Evolutionary conservation across 2,888 invertebrate genomes (phyloP).

Genomic region (Cylindroiulus punctatus): DNA sequence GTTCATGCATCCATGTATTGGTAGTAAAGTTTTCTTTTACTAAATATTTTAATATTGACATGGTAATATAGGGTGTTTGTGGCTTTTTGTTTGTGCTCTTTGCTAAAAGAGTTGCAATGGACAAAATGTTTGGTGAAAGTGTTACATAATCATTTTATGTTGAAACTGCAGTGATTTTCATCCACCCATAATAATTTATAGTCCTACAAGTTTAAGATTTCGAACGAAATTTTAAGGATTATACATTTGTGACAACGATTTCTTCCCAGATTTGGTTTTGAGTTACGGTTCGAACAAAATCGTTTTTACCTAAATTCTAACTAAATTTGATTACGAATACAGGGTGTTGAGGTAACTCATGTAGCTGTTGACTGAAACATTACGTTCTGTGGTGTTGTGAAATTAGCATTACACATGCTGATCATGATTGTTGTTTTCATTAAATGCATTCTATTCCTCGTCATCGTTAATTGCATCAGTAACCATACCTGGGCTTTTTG

Average conservation of each 20-base stretch:
- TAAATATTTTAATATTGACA: constrained; percentile 34
- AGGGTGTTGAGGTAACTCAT: no score
- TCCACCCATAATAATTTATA: background rate
- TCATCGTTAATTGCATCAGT: background rate
- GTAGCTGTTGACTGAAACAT: background rate
- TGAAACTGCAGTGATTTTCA: background rate
- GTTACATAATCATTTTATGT: background rate
- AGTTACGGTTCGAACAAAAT: no score
- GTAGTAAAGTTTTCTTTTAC: constrained; percentile 1
- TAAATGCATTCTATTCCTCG: background rate
- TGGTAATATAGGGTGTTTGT: constrained; percentile 42
- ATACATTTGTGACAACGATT: no score
- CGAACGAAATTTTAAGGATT: no score
- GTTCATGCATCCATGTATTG: background rate
- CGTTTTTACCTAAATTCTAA: no score
- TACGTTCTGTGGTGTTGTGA: background rate
- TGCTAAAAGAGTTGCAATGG: constrained; percentile 45
- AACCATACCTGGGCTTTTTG: background rate
- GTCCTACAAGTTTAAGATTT: background rate
- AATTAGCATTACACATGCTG: background rate
- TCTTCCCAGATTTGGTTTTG: no score
- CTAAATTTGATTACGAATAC: no score
- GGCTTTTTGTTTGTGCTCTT: constrained; percentile 43
- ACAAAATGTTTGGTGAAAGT: constrained; percentile 14
- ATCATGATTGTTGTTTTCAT: background rate